Evolutionary conservation across 2,797 vertebrate genomes (phyloP), one percentile per base, ranked within the genome.

Genomic region (Anguilla obscura): DNA sequence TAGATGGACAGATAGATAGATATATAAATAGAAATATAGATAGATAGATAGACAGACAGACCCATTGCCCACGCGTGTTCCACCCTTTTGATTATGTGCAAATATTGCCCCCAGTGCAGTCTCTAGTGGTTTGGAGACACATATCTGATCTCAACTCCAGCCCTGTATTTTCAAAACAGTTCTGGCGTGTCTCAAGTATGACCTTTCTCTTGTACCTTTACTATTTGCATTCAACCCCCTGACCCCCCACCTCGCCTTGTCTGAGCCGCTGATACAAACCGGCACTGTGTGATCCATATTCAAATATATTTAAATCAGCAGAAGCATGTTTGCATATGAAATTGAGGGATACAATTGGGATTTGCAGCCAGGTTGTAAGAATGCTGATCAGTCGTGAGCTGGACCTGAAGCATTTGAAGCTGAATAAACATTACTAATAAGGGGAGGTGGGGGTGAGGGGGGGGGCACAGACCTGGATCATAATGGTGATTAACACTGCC

Each of bases 271-370:
- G 93, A 94, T 94, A 94, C 92, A 92, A 90, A 95, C 91, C 92
- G 91, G 92, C 92, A 93, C 93, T 92, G 93, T 94, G 95, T 94
- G 94, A 95, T 95, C 94, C 95, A 96, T 96, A 96, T 96, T 95
- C 95, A 96, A 95, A 96, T 95, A 92, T 96, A 96, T 96, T 96
- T 92, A 96, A 96, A 96, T 95, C 92, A 95, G 93, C 89, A 90
- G 90, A 91, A 90, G 90, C 80, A 76, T 90, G 95, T 96, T 96
- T 95, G 94, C 95, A 96, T 96, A 91, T 94, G 91, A 94, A 96
- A 96, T 96, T 96, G 94, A 95, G 92, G 87, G 91, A 88, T 88
- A 86, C 90, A 89, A 85, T 89, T 88, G 87, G 89, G 92, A 95
- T 94, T 95, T 94, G 94, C 91, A 94, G 95, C 91, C 93, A 93